phyloP scores from a whole-genome alignment of 2,888 invertebrate species.

The Erebia palarica region DNA sequence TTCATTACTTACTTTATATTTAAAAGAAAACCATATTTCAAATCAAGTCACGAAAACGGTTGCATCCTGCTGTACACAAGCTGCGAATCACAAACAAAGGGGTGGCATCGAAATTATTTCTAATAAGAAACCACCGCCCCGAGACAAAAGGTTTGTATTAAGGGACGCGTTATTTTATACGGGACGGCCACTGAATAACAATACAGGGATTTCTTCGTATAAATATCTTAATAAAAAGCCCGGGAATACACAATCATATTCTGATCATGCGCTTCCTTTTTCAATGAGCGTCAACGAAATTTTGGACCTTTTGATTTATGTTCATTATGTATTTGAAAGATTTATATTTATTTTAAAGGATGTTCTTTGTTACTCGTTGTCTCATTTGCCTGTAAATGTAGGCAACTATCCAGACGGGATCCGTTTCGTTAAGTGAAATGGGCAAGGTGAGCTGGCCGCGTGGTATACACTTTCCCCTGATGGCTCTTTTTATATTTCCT shows the following conservation, averaged over 20 bases:
- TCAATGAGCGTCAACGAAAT: constrained; percentile 53
- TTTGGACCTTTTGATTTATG: constrained; percentile 67
- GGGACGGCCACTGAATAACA: constrained; percentile 74
- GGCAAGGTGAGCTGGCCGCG: constrained; percentile 39
- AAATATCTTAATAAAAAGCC: constrained; percentile 76
- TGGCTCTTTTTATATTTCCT: constrained; percentile 73
- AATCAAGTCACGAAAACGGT: constrained; percentile 75
- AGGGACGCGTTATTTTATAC: constrained; percentile 79
- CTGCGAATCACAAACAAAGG: constrained; percentile 74
- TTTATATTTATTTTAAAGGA: constrained; percentile 70
- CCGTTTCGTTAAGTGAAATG: constrained; percentile 23
- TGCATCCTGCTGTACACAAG: constrained; percentile 76
- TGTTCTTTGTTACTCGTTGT: constrained; percentile 50
- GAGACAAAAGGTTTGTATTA: constrained; percentile 72
- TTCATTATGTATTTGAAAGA: constrained; percentile 53
- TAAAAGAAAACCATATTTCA: constrained; percentile 48
- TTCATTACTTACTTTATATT: too few relatives aligned
- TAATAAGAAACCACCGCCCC: constrained; percentile 65
- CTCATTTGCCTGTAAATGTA: constrained; percentile 30
- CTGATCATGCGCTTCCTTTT: constrained; percentile 70
- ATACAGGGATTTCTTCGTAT: constrained; percentile 67
- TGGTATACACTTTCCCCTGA: constrained; percentile 63
- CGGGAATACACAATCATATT: constrained; percentile 73
- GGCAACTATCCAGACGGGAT: not conserved
- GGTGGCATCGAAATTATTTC: constrained; percentile 66